These are phyloP conservation scores for Amazona vittata DNA, from an alignment of 2,113 vertebrate species.

Conservation along the genomic window DNA sequence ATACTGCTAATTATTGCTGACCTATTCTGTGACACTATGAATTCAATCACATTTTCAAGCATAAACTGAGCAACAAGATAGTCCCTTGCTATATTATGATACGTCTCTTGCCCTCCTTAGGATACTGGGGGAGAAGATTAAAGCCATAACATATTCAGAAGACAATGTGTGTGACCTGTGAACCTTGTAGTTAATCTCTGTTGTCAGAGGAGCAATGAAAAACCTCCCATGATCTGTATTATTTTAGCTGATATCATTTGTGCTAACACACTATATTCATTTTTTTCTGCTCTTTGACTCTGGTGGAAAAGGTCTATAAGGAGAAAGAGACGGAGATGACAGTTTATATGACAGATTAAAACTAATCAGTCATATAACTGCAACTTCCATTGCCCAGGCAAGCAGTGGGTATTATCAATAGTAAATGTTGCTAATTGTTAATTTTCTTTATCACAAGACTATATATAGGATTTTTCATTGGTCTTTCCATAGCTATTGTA, in stretches of 20 bases:
- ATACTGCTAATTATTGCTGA: constrained; percentile 36
- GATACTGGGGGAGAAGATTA: background rate
- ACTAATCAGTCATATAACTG: background rate
- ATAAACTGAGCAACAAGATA: constrained; percentile 1
- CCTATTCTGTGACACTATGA: background rate
- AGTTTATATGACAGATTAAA: background rate
- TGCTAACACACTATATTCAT: background rate
- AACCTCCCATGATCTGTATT: background rate
- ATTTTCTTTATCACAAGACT: background rate
- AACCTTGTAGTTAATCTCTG: constrained; percentile 8
- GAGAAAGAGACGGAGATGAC: background rate
- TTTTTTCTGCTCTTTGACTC: background rate
- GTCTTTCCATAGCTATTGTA: background rate
- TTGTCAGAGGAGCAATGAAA: background rate
- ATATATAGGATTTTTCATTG: background rate
- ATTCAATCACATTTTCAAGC: background rate
- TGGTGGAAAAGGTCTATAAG: background rate
- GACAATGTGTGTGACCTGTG: background rate
- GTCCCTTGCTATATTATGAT: background rate
- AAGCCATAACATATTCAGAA: background rate
- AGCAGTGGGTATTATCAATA: background rate
- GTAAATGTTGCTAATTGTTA: background rate
- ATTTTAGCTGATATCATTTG: background rate
- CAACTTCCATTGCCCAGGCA: background rate
- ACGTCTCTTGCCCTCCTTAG: background rate